Evolutionary conservation across 1,140 invertebrate species (phyloP).

Genomic region (roundworm (Caenorhabditis elegans)): DNA sequence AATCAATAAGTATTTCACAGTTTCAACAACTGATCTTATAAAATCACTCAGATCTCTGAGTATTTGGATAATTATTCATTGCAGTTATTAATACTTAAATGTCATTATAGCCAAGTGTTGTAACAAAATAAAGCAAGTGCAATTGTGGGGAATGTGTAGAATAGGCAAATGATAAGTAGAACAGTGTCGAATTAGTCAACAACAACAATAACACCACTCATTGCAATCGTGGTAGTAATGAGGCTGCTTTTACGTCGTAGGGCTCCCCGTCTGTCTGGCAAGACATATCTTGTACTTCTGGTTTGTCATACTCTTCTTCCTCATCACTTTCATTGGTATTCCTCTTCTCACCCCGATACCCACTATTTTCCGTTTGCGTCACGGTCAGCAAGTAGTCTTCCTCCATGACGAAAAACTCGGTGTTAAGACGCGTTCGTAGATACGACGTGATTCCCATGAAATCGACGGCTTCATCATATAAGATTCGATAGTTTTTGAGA

Average conservation of each 20-base stretch:
- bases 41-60: too few relatives aligned
- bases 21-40: too few relatives aligned
- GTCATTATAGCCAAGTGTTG: too few relatives aligned
- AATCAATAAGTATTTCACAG: too few relatives aligned
- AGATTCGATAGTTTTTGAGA: background rate
- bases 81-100: too few relatives aligned
- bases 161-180: background rate
- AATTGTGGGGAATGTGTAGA: background rate
- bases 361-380: background rate
- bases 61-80: too few relatives aligned
- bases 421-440: background rate
- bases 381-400: background rate
- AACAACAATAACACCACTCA: background rate
- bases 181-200: background rate
- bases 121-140: too few relatives aligned
- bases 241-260: background rate
- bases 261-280: conserved; percentile 1
- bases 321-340: background rate
- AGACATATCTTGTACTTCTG: background rate
- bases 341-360: background rate
- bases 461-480: background rate
- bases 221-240: background rate
- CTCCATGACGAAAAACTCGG: background rate
- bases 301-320: background rate
- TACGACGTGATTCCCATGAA: background rate